Conservation (phyloP, 2,888 invertebrate genomes). For the Erynnis tages region DNA sequence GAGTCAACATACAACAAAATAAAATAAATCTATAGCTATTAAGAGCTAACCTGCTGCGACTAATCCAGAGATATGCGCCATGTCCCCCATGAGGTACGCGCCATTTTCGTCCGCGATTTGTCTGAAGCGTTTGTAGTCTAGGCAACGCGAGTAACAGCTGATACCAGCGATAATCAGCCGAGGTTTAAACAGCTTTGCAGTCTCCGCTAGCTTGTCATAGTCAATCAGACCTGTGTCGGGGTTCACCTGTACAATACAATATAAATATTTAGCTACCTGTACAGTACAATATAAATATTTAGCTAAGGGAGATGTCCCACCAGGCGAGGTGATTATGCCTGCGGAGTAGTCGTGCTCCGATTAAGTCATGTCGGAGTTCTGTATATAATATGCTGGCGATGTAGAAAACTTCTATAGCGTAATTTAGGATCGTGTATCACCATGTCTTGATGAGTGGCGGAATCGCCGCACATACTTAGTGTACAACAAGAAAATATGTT, state of each 20-base stretch:
- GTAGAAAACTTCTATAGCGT: no score
- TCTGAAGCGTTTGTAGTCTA: conserved; percentile 95
- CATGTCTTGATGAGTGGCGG: no score
- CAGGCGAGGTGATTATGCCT: no score
- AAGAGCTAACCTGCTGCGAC: conserved; percentile 87
- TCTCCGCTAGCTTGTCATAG: conserved; percentile 92
- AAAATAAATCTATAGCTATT: no score
- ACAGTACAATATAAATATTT: not conserved
- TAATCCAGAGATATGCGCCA: conserved; percentile 97
- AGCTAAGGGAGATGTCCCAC: no score
- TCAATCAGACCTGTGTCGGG: conserved; percentile 93
- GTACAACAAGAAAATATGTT: no score
- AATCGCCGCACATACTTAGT: no score
- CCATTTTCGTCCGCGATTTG: conserved; percentile 91
- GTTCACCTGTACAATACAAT: conserved; percentile 79
- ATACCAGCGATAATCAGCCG: conserved; percentile 96
- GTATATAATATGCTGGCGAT: no score
- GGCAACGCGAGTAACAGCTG: conserved; percentile 95
- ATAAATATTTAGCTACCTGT: conserved; percentile 68
- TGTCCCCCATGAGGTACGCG: conserved; percentile 95
- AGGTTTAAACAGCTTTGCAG: conserved; percentile 94
- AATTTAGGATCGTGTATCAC: no score
- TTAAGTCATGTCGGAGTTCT: no score
- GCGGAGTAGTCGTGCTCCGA: no score
- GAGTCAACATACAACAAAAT: no score